Evolutionary conservation across 2,113 vertebrate species (phyloP), one percentile per base, ranked within the genome.

Genomic region (Carollia perspicillata): DNA sequence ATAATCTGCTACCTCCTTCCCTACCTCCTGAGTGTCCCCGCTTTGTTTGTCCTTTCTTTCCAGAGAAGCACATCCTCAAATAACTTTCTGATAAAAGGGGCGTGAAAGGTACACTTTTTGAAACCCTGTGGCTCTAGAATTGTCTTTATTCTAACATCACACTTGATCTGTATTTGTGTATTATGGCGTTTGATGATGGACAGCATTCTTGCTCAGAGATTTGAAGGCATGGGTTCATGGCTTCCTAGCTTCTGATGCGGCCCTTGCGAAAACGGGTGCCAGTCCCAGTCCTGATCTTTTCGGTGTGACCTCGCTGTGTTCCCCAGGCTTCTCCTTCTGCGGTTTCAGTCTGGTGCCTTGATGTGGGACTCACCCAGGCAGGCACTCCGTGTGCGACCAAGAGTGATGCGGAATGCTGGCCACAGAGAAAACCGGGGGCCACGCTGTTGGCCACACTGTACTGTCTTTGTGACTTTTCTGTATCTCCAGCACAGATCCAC

Each of bases 351-450:
- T 0, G 6, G 1, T 4, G 23, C n/a, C 30, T 58, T 23, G 30
- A 2, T 8, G 5, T 23, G 33, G 17, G 11, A 2, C n/a, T 51
- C 26, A 42, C 13, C 14, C 26, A 35, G 47, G 44, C 26, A 35
- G 47, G 44, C 1, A 8, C 9, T 8, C 1, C 1, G n/a, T 2
- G 0, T 37, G 16, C 3, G 3, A 6, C 3, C 17, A 9, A 0
- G 0, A 4, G 20, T 4, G 33, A 55, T 0, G 8, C 11, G 23
- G 28, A n/a, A 6, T 37, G 22, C 2, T 58, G 33, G 22, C 26
- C 8, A 4, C 0, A 30, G 12, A 47, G 3, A 4, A 51, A 44
- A 49, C 7, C 1, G 1, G 16, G 3, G 18, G 6, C 8, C 0
- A 18, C 40, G 22, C 37, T 4, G 49, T 12, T 18, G 18, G 4